A percentile compares a stretch with the other conserved stretches of the same genome.
phyloP scores from a whole-genome alignment of 2,797 vertebrate genomes.

The Luscinia megarhynchos region DNA sequence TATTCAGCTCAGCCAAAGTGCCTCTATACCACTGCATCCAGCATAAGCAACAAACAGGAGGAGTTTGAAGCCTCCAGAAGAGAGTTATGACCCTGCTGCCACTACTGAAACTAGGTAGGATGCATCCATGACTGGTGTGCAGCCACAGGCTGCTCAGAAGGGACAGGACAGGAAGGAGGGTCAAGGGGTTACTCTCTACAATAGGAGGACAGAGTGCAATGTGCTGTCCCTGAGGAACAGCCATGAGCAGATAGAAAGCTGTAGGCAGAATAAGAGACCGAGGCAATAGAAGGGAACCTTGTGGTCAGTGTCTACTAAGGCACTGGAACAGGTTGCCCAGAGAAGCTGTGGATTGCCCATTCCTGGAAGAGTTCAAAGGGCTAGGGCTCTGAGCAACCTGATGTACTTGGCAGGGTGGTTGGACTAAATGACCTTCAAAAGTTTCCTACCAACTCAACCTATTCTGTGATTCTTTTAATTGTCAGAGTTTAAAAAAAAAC shows the following conservation, averaged over 20 bases:
- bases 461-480: no score
- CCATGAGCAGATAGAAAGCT: background rate
- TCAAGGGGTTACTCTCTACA: background rate
- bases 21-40: background rate
- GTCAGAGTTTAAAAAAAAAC: no score
- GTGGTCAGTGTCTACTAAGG: background rate
- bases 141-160: background rate
- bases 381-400: no score
- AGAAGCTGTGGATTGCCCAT: no score
- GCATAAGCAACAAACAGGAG: background rate
- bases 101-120: background rate
- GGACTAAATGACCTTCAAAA: no score
- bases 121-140: background rate
- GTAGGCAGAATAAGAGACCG: background rate
- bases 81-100: background rate
- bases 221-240: background rate
- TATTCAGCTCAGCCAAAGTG: background rate
- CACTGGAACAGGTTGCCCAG: no score
- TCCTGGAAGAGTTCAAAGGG: no score
- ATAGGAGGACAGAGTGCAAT: background rate
- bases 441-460: no score
- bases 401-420: no score
- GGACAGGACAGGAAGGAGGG: background rate
- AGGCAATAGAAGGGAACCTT: background rate
- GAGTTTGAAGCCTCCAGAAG: background rate